Conservation (phyloP, 2,113 vertebrate species). For the Microcebus ravelobensis region DNA sequence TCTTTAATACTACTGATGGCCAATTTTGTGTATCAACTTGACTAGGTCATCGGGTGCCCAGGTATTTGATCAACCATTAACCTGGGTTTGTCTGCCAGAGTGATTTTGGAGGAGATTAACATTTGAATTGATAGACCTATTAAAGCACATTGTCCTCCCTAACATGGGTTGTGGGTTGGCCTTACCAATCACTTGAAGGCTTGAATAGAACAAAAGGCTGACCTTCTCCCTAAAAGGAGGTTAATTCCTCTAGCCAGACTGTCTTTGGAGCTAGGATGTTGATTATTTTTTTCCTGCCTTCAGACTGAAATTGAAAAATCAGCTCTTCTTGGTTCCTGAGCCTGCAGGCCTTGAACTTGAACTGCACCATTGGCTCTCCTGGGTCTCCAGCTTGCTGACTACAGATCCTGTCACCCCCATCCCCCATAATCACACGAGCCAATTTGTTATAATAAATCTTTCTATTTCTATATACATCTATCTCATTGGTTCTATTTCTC, state of each 20-base stretch:
- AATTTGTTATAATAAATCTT: not conserved
- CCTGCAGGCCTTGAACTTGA: not conserved
- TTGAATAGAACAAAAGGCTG: not conserved
- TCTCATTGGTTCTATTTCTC: not conserved
- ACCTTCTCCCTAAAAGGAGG: not conserved
- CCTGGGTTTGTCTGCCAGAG: not conserved
- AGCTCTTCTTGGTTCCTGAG: not conserved
- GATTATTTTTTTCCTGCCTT: not conserved
- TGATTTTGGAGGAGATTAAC: not conserved
- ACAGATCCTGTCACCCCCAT: not conserved
- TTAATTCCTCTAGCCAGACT: not conserved
- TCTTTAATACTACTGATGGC: not conserved
- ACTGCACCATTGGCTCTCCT: not conserved
- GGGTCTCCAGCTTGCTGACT: not conserved
- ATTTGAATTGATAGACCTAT: not conserved
- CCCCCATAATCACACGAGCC: not conserved
- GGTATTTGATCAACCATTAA: not conserved
- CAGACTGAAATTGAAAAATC: not conserved
- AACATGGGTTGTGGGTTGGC: too few relatives aligned
- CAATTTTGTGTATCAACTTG: not conserved
- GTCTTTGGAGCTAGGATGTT: too few relatives aligned
- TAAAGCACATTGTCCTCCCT: not conserved
- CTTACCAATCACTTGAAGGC: not conserved
- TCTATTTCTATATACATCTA: not conserved
- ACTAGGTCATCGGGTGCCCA: not conserved